A percentile compares a stretch with the other conserved stretches of the same genome.
These are phyloP conservation scores for Hirtodrosophila trivittata DNA, from an alignment of 2,888 invertebrate genomes.

Conservation along the genomic window DNA sequence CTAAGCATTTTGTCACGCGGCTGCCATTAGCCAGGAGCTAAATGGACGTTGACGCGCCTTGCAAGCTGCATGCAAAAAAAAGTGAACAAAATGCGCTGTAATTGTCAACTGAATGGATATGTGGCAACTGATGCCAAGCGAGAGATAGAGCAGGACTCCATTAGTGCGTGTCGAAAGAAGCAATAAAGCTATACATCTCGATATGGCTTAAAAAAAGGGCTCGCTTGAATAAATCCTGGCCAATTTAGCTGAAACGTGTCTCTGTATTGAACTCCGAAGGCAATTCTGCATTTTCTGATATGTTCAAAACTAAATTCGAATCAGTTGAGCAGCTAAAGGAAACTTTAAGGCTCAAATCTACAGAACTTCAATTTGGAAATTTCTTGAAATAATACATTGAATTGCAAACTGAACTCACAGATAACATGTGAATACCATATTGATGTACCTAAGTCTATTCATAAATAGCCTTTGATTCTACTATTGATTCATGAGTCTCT, in stretches of 20 bases:
- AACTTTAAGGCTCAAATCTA: too few species aligned
- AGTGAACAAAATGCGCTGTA: slow-evolving; percentile 43
- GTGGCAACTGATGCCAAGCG: slow-evolving; percentile 14
- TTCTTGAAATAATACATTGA: too few species aligned
- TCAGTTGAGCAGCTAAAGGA: too few species aligned
- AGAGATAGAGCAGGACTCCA: slow-evolving; percentile 2
- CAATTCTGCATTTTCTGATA: too few species aligned
- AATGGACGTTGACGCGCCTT: slow-evolving; percentile 60
- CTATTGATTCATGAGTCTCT: slow-evolving; percentile 48
- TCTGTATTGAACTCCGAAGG: slow-evolving; percentile 11
- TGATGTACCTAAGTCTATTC: too few species aligned
- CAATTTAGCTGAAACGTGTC: slow-evolving; percentile 45
- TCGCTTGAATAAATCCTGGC: slow-evolving; percentile 23
- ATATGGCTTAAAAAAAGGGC: slow-evolving; percentile 12
- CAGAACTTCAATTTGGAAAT: too few species aligned
- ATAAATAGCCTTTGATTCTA: background rate
- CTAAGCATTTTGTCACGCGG: slow-evolving; percentile 59
- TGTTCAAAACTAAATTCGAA: too few species aligned
- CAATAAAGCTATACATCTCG: slow-evolving; percentile 43
- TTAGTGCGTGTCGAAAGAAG: slow-evolving; percentile 63
- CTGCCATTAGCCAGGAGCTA: slow-evolving; percentile 56
- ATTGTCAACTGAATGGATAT: slow-evolving; percentile 62
- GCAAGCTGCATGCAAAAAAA: slow-evolving; percentile 45
- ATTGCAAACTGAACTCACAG: too few species aligned
- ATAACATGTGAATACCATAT: too few species aligned